Conservation (phyloP, 2,113 vertebrate species). For the Bostrychus sinensis region DNA sequence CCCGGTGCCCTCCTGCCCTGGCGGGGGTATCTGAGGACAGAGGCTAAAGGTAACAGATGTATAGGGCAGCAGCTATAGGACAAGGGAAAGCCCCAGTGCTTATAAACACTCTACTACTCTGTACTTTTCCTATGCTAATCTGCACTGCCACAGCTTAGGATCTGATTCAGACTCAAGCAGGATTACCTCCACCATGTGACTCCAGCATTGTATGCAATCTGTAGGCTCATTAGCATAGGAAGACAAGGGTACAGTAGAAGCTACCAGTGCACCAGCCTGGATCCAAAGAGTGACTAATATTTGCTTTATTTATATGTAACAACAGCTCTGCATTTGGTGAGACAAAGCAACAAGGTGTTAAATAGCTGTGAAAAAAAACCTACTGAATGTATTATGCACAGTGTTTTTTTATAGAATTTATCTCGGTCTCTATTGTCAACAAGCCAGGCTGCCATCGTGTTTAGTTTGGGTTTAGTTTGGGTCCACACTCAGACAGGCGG, state of each 20-base stretch:
- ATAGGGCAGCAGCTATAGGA: constrained; percentile 34
- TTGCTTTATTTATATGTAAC: constrained; percentile 24
- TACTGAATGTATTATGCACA: constrained; percentile 45
- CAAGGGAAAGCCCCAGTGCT: constrained; percentile 61
- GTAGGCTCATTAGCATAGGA: constrained; percentile 46
- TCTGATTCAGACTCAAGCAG: constrained; percentile 69
- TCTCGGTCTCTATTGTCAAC: constrained; percentile 10
- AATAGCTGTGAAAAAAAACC: constrained; percentile 33
- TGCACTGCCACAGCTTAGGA: constrained; percentile 69
- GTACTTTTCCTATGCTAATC: constrained; percentile 73
- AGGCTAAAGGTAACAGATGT: constrained; percentile 52
- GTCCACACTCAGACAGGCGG: constrained; percentile 33
- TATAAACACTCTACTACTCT: constrained; percentile 59
- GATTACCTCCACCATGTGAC: constrained; percentile 75
- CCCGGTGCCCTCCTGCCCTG: constrained; percentile 1
- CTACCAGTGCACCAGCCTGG: neutral
- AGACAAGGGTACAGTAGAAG: neutral
- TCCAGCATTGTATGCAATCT: constrained; percentile 57
- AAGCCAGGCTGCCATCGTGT: constrained; percentile 46
- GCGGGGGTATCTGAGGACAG: constrained; percentile 32
- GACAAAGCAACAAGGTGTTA: constrained; percentile 31
- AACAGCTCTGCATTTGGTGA: constrained; percentile 36
- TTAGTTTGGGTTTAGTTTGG: constrained; percentile 57
- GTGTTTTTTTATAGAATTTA: neutral
- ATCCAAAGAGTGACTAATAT: constrained; percentile 17